These are phyloP conservation scores for Ptiloglossa arizonensis DNA, from an alignment of 1,140 invertebrate species.

Conservation along the genomic window DNA sequence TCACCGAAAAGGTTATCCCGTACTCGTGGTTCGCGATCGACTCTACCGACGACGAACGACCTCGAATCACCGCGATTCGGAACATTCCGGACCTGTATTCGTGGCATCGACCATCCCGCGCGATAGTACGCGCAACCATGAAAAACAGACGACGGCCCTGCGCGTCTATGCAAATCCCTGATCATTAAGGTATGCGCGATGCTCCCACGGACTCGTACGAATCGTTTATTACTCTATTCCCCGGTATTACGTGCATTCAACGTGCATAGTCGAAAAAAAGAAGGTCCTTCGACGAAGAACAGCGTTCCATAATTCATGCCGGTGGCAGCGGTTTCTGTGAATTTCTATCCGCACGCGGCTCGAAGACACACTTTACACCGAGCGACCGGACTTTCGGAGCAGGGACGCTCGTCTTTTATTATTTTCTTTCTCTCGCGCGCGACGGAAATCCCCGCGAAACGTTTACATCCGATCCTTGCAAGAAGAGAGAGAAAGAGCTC, in stretches of 20 bases:
- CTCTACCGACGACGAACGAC: too few relatives aligned
- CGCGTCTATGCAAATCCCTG: conserved; percentile 24
- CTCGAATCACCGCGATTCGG: too few relatives aligned
- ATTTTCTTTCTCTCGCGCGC: too few relatives aligned
- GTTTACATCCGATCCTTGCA: too few relatives aligned
- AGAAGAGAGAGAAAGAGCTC: too few relatives aligned
- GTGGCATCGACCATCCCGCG: too few relatives aligned
- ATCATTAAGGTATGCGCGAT: conserved; percentile 13
- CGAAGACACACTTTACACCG: not conserved
- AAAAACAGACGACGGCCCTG: conserved; percentile 20
- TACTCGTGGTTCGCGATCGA: too few relatives aligned
- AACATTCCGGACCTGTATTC: too few relatives aligned
- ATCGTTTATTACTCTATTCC: conserved; percentile 23
- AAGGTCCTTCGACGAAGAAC: conserved; percentile 20
- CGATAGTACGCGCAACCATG: not conserved
- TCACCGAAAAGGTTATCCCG: too few relatives aligned
- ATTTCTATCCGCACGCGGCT: not conserved
- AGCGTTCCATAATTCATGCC: conserved; percentile 20
- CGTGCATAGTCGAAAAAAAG: conserved; percentile 13
- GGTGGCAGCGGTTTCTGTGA: not conserved
- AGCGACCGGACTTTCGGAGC: not conserved
- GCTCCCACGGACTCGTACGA: not conserved
- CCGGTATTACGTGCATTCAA: conserved; percentile 16
- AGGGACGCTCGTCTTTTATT: not conserved
- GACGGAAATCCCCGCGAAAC: not conserved